Evolutionary conservation across 2,113 vertebrate genomes (phyloP).

Genomic region (Paratilapia polleni): DNA sequence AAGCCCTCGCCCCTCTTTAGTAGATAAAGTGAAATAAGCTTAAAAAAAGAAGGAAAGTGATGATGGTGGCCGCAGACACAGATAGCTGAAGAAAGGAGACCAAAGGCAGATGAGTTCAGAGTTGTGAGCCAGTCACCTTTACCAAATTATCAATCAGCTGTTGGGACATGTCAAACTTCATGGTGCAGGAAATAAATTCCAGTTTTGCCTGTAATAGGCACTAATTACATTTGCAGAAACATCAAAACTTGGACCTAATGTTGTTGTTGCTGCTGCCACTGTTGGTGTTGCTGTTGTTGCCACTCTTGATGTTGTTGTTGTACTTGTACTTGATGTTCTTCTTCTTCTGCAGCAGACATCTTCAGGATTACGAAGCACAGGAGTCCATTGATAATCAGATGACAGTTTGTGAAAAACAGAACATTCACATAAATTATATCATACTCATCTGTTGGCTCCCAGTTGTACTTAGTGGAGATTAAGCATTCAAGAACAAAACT

Average conservation of each 20-base stretch:
- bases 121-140: not conserved
- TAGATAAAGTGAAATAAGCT: no score
- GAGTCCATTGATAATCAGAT: not conserved
- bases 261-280: not conserved
- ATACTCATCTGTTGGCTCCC: not conserved
- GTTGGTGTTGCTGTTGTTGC: not conserved
- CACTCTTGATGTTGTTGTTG: not conserved
- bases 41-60: not conserved
- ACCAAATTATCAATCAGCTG: no score
- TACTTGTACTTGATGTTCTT: not conserved
- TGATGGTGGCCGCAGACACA: not conserved
- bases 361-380: conserved; percentile 5
- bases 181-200: no score
- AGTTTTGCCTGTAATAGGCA: no score
- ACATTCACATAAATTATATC: not conserved
- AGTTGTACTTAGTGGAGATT: not conserved
- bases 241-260: not conserved
- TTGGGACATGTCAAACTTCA: no score
- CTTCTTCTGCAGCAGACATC: not conserved
- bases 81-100: not conserved
- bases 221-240: not conserved
- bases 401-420: conserved; percentile 1
- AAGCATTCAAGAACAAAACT: conserved; percentile 4
- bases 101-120: not conserved
- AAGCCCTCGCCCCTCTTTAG: not conserved